Base-by-base conservation (phyloP, 1,140 invertebrate species). In the Anoplolepis gracilipes region DNA sequence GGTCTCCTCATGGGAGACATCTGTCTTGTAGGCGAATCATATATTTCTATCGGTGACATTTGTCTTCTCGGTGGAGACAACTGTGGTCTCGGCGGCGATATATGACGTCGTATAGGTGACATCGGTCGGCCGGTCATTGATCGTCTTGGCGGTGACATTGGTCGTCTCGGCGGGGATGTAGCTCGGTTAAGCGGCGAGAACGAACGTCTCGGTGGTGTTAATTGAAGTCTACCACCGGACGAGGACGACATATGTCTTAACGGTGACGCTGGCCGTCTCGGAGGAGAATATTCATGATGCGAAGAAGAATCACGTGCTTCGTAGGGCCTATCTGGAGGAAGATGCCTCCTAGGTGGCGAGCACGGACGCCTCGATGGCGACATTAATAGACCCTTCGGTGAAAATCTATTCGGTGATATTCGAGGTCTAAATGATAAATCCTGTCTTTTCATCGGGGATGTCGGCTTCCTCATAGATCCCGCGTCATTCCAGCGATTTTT, bases 181-280 rank as follows among this genome's bases (percentile, higher is more conserved):
- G 78, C 33, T 42, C 91, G 87, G 39, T 87, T 90, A 28, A 53
- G 7, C 2, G 92, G 90, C 65, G 92, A 92, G 13, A 87, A 81
- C 0, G 69, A 76, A 7, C 89, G 84, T 30, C 90, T 87, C 13
- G 88, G 86, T 65, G 92, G 76, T 65, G 87, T 25, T 11, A 86
- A 22, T 33, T 86, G 28, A 13, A 25, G 79, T 72, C 67, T 84
- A 30, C 53, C 39, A 46, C 30, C 53, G 25, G 70, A 61, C 30
- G 53, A 6, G 19, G 75, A 57, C 11, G 22, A 11, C 13, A 73
- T 57, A 13, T 73, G 8, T 19, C 87, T 84, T 33, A 36, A 22
- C 10, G 87, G 89, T 10, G 88, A 90, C 8, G 84, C 7, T 16
- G 67, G 53, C 0, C 84, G 84, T 49, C 53, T 85, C 22, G 67